Conservation (phyloP, 2,888 invertebrate genomes). For the Halictus ligatus region DNA sequence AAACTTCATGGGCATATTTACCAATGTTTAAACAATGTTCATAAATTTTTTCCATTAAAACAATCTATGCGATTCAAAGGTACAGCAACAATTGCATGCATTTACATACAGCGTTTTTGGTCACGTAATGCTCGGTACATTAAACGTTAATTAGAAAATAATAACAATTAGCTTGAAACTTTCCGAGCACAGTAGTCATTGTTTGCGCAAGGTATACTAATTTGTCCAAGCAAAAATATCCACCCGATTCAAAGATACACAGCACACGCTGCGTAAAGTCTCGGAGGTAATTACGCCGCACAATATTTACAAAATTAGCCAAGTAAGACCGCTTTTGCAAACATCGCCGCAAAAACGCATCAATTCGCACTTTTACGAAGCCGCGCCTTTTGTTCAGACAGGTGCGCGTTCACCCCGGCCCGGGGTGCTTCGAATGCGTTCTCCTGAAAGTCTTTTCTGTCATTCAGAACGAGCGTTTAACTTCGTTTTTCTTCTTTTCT, state of each 20-base stretch:
- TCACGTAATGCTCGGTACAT: too few species aligned
- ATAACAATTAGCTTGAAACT: neutral
- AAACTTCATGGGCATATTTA: too few species aligned
- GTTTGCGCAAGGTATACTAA: neutral
- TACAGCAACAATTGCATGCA: too few species aligned
- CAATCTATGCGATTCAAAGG: too few species aligned
- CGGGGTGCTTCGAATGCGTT: neutral
- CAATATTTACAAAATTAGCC: neutral
- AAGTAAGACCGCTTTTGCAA: neutral
- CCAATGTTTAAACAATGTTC: too few species aligned
- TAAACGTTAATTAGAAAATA: too few species aligned
- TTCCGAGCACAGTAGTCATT: neutral
- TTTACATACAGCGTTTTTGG: too few species aligned
- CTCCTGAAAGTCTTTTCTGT: neutral
- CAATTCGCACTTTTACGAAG: neutral
- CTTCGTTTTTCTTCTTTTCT: neutral
- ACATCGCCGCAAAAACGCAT: neutral
- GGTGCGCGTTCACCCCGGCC: neutral
- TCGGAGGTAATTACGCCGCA: neutral
- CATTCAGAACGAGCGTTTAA: constrained; percentile 8
- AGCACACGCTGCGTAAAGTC: neutral
- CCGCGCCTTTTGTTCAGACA: neutral
- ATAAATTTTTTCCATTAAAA: too few species aligned
- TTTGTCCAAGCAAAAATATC: neutral
- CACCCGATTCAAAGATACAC: neutral